phyloP scores from a whole-genome alignment of 2,113 vertebrate genomes.

The Anseranas semipalmata region DNA sequence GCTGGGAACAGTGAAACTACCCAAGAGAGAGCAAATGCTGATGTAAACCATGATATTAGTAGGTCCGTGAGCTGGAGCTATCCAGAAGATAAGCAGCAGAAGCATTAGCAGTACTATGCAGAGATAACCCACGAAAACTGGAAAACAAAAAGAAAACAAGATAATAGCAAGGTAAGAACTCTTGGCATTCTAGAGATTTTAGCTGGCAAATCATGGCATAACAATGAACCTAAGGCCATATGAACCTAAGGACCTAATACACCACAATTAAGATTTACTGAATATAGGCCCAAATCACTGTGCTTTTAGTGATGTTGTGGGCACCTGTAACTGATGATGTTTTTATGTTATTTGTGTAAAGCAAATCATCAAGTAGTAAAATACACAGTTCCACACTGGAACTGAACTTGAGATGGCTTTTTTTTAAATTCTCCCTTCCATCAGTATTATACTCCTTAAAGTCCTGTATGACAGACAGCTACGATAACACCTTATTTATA shows the following conservation, averaged over 20 bases:
- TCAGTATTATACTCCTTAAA: neutral
- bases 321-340: neutral
- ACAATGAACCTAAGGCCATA: neutral
- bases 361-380: neutral
- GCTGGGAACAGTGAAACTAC: constrained; percentile 95
- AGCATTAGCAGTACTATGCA: constrained; percentile 87
- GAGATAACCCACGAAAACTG: constrained; percentile 90
- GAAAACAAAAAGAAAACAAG: constrained; percentile 64
- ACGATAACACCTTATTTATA: neutral
- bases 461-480: neutral
- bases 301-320: neutral
- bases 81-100: constrained; percentile 88
- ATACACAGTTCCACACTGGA: neutral
- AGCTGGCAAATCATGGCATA: neutral
- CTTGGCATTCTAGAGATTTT: neutral
- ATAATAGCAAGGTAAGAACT: neutral
- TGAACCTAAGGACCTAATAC: no score
- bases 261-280: neutral
- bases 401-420: neutral
- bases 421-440: neutral
- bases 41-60: constrained; percentile 97
- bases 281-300: neutral
- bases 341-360: neutral
- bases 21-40: constrained; percentile 93
- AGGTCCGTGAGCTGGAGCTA: constrained; percentile 86